A percentile compares a stretch with the other conserved stretches of the same genome.
Evolutionary conservation across 2,113 vertebrate genomes (phyloP).

Genomic region (Phyllostomus hastatus): DNA sequence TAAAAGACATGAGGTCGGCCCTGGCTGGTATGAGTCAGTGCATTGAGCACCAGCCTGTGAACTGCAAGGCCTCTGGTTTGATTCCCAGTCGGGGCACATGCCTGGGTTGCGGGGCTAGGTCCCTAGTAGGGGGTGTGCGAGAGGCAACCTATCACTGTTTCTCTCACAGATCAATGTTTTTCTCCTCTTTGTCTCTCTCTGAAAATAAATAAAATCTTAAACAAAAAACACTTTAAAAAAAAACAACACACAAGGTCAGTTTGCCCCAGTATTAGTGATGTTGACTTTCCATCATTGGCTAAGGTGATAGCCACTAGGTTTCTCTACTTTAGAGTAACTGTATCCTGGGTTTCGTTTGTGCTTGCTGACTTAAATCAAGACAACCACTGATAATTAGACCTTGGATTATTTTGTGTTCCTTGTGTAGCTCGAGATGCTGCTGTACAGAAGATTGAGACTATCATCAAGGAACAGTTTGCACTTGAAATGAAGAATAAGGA

Average conservation of each 20-base stretch:
- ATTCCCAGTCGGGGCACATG: too few species aligned
- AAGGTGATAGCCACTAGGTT: not conserved
- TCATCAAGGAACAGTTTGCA: conserved; percentile 96
- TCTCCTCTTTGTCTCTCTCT: too few species aligned
- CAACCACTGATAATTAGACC: not conserved
- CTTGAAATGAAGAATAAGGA: conserved; percentile 99
- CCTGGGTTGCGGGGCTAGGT: too few species aligned
- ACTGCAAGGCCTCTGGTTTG: too few species aligned
- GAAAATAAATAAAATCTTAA: too few species aligned
- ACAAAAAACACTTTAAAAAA: too few species aligned
- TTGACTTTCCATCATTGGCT: not conserved
- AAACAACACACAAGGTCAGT: not conserved
- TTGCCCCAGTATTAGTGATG: not conserved
- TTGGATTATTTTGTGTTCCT: conserved; percentile 51
- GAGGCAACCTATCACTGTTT: too few species aligned
- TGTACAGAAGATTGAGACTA: conserved; percentile 95
- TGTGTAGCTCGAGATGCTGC: conserved; percentile 92
- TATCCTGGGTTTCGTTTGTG: not conserved
- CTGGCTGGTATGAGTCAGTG: too few species aligned
- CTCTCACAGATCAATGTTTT: too few species aligned
- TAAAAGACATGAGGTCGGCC: not conserved
- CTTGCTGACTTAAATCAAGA: not conserved
- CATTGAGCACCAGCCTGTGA: too few species aligned
- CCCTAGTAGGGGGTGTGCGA: too few species aligned
- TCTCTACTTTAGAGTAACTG: not conserved